These are phyloP conservation scores for Pachyrhynchus sulphureomaculatus DNA, from an alignment of 1,140 invertebrate species.

Conservation along the genomic window DNA sequence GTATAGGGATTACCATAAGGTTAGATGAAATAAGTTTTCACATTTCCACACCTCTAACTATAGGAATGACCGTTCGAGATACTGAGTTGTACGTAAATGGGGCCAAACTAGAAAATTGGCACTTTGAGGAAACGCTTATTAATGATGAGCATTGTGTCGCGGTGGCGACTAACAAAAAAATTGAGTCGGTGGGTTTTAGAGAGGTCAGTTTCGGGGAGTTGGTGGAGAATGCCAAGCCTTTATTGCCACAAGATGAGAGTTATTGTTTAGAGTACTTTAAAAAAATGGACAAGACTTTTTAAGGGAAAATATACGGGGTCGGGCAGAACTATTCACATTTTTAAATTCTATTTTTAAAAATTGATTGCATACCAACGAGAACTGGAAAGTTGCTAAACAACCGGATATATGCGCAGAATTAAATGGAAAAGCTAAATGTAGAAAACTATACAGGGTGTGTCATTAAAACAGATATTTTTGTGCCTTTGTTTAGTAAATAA, in stretches of 20 bases:
- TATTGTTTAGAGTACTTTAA: constrained; percentile 54
- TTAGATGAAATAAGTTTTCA: constrained; percentile 75
- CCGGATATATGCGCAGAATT: no score
- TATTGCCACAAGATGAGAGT: constrained; percentile 55
- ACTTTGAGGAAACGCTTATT: constrained; percentile 86
- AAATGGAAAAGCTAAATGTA: no score
- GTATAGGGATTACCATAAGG: constrained; percentile 79
- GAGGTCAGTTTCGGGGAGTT: constrained; percentile 59
- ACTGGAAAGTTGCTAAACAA: no score
- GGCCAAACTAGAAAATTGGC: constrained; percentile 65
- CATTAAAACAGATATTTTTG: no score
- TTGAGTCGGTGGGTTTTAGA: constrained; percentile 48
- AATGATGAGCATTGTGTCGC: constrained; percentile 78
- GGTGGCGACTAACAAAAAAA: constrained; percentile 62
- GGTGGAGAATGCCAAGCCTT: constrained; percentile 55
- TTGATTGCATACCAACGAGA: no score
- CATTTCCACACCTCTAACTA: constrained; percentile 56
- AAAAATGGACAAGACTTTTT: constrained; percentile 39
- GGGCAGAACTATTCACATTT: no score
- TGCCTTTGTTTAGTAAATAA: no score
- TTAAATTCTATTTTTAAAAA: no score
- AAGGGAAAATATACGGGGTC: no score
- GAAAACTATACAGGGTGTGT: not conserved
- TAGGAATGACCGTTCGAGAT: constrained; percentile 59
- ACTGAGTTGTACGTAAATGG: constrained; percentile 70